Percentiles rank a stretch among this genome's conserved stretches.
Conservation (phyloP, 2,888 invertebrate genomes). For the Plagodis dolabraria region DNA sequence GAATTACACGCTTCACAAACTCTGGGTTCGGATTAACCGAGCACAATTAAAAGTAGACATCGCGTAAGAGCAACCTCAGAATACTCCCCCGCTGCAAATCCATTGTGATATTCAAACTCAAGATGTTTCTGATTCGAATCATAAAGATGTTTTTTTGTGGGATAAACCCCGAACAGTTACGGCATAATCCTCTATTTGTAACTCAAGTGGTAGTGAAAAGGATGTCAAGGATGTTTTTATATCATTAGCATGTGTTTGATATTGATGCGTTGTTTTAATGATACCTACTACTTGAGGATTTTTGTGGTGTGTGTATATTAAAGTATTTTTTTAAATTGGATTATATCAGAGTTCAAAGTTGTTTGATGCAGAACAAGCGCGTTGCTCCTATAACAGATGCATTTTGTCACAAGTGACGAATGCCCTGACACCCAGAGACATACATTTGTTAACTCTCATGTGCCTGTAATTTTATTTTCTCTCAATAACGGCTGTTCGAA, state of each 20-base stretch:
- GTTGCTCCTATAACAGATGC: no score
- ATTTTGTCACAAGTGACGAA: no score
- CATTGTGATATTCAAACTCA: slow-evolving; percentile 43
- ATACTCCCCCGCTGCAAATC: slow-evolving; percentile 51
- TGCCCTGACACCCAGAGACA: no score
- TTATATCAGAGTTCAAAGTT: no score
- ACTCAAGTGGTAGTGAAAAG: slow-evolving; percentile 29
- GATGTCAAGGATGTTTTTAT: slow-evolving; percentile 50
- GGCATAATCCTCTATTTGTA: slow-evolving; percentile 38
- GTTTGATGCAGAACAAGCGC: no score
- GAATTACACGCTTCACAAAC: slow-evolving; percentile 72
- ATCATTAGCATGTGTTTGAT: slow-evolving; percentile 36
- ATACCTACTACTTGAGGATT: background rate
- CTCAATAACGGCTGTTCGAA: no score
- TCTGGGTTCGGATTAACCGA: slow-evolving; percentile 63
- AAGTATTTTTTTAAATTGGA: no score
- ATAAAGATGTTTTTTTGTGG: slow-evolving; percentile 56
- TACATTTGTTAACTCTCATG: no score
- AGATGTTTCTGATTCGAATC: slow-evolving; percentile 10
- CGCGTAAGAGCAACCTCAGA: slow-evolving; percentile 40
- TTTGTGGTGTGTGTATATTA: background rate
- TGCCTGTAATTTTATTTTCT: no score
- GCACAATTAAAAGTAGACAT: slow-evolving; percentile 56
- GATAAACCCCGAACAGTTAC: slow-evolving; percentile 40
- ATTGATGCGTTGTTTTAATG: slow-evolving; percentile 36